Conservation (phyloP, 2,113 vertebrate species). For the Campylomormyrus numenius region DNA sequence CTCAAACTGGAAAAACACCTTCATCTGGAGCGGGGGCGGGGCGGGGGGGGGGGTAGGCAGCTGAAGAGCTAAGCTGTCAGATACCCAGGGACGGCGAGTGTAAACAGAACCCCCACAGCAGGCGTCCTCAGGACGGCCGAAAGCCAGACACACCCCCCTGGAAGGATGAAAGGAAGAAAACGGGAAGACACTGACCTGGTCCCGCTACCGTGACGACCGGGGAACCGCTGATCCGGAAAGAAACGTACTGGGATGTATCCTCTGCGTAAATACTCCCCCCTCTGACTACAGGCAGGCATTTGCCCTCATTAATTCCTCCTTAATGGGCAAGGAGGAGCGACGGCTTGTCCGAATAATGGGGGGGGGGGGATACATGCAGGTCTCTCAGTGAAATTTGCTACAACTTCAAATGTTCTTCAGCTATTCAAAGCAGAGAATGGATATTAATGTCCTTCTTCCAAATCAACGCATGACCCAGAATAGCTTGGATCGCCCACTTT, state of each 20-base stretch:
- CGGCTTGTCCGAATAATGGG: neutral
- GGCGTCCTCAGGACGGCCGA: neutral
- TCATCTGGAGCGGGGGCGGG: neutral
- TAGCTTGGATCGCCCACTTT: neutral
- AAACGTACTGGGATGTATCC: neutral
- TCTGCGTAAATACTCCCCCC: neutral
- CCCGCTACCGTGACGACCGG: neutral
- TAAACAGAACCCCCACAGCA: neutral
- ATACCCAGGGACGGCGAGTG: neutral
- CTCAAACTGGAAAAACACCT: conserved; percentile 1
- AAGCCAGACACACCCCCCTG: neutral
- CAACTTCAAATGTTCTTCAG: neutral
- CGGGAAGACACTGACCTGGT: neutral
- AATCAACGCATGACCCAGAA: neutral
- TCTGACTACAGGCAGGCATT: neutral
- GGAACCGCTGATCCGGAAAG: neutral
- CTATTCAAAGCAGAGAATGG: neutral
- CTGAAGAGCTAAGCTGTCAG: neutral
- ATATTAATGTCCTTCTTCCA: neutral
- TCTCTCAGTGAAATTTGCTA: neutral
- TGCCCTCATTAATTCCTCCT: neutral
- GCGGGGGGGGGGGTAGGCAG: neutral
- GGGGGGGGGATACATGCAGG: neutral
- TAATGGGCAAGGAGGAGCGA: neutral
- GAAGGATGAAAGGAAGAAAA: neutral